Conservation (phyloP, 2,888 invertebrate genomes). For the Tetranychus piercei region DNA sequence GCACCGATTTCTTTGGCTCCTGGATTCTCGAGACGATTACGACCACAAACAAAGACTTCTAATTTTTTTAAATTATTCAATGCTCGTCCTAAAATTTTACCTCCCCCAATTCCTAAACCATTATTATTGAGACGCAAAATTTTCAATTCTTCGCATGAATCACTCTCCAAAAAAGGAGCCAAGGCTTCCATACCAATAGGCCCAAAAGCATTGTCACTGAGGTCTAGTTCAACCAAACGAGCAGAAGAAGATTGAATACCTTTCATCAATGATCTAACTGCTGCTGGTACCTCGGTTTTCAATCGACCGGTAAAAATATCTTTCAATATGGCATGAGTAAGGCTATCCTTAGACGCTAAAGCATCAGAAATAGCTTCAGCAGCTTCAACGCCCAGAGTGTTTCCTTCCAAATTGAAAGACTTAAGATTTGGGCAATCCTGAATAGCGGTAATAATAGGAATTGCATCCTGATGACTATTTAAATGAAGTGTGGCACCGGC, state of each 20-base stretch:
- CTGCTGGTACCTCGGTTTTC: conserved; percentile 83
- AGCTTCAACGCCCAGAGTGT: conserved; percentile 75
- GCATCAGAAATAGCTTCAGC: conserved; percentile 64
- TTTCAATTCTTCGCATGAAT: conserved; percentile 62
- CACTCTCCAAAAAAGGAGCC: conserved; percentile 58
- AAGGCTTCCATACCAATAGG: conserved; percentile 81
- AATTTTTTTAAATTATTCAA: conserved; percentile 33
- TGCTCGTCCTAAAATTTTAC: conserved; percentile 37
- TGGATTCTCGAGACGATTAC: conserved; percentile 83
- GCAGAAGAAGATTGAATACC: conserved; percentile 64
- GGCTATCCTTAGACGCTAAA: conserved; percentile 53
- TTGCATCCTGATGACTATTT: conserved; percentile 53
- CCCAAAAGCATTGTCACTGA: conserved; percentile 93
- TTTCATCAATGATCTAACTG: conserved; percentile 45
- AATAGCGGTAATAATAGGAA: conserved; percentile 56
- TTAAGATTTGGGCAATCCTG: conserved; percentile 47
- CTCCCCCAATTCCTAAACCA: conserved; percentile 78
- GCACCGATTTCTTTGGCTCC: conserved; percentile 66
- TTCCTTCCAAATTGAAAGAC: conserved; percentile 68
- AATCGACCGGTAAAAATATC: conserved; percentile 90
- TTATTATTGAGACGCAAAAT: conserved; percentile 77
- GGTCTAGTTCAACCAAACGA: conserved; percentile 59
- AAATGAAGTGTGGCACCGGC: conserved; percentile 59
- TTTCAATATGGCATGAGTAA: conserved; percentile 64
- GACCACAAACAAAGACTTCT: conserved; percentile 68